Percentiles rank a stretch among this genome's conserved stretches.
phyloP scores from a whole-genome alignment of 2,888 invertebrate species.

The Phanerotoma sp. region DNA sequence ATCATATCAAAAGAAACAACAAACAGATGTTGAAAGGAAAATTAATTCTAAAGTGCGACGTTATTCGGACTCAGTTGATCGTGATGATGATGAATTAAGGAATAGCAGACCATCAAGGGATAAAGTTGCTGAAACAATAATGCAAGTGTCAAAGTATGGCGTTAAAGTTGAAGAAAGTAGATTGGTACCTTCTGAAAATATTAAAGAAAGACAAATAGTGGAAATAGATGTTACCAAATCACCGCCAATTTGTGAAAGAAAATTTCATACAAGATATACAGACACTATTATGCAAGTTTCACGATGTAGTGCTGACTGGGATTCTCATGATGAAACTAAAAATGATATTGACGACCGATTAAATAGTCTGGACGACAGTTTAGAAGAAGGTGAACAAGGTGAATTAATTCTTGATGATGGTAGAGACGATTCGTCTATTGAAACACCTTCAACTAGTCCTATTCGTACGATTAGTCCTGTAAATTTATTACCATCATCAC shows the following conservation, averaged over 20 bases:
- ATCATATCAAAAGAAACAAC: constrained; percentile 38
- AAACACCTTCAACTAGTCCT: constrained; percentile 8
- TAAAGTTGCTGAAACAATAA: constrained; percentile 50
- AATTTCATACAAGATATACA: constrained; percentile 44
- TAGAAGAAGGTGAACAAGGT: constrained; percentile 12
- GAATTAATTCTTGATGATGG: constrained; percentile 7
- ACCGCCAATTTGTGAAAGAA: constrained; percentile 18
- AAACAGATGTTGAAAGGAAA: constrained; percentile 59
- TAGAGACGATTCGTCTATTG: constrained; percentile 11
- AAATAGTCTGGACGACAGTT: constrained; percentile 10
- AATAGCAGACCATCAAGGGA: constrained; percentile 34
- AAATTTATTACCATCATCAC: constrained; percentile 12
- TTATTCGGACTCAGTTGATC: constrained; percentile 48
- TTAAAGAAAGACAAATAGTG: constrained; percentile 1
- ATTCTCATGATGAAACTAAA: constrained; percentile 27
- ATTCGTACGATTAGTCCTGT: not conserved
- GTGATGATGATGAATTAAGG: constrained; percentile 14
- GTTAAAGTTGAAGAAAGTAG: constrained; percentile 31
- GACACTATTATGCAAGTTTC: constrained; percentile 49
- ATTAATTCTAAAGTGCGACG: constrained; percentile 31
- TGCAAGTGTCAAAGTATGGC: constrained; percentile 48
- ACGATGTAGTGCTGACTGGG: constrained; percentile 29
- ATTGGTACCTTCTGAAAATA: not conserved
- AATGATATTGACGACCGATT: constrained; percentile 10
- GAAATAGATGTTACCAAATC: constrained; percentile 13